Base-by-base conservation (phyloP, 2,888 invertebrate species). In the Monoplex corrugatus region DNA sequence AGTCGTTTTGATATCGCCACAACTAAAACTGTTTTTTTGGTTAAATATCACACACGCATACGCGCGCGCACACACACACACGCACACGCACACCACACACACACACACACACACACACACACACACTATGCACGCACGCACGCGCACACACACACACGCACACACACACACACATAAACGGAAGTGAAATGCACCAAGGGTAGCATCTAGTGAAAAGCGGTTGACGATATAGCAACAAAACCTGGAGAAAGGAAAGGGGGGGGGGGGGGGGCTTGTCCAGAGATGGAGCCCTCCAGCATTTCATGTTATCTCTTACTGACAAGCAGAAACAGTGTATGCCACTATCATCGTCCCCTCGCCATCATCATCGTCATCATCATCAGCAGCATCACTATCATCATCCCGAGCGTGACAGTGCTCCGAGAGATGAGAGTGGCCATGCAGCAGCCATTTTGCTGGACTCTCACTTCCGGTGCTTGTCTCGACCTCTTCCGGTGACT, bases 391-490 rank as follows among this genome's bases (percentile, higher is more conserved):
- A n/a, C n/a, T n/a, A n/a, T n/a, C n/a, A n/a, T n/a, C n/a, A n/a
- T 78, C 6, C 40, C 28, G 19, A 40, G 78, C 23, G 78, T 78
- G 78, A 78, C 40, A 78, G 40, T 5, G 68, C 28, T 8, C 72
- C 35, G 57, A 57, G 3, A 78, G 40, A 78, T 40, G 43, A 5
- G 19, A 40, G 40, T 23, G 43, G 19, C 78, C 40, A n/a, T n/a
- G n/a, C n/a, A 43, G 78, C 78, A 40, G 78, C 78, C 78, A 78
- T 78, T 40, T 78, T 78, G 78, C 28, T 16, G 32, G 23, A 68
- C n/a, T 13, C 78, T 43, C 43, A 78, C 78, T 78, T 78, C 78
- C 78, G 78, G 40, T 43, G 43, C 78, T 43, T 78, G 78, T 78
- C 78, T 78, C 40, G 40, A 28, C 78, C 78, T 40, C 8, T 78